Evolutionary conservation across 2,113 vertebrate genomes (phyloP), one percentile per base, ranked within the genome.

Genomic region (Apodemus speciosus): DNA sequence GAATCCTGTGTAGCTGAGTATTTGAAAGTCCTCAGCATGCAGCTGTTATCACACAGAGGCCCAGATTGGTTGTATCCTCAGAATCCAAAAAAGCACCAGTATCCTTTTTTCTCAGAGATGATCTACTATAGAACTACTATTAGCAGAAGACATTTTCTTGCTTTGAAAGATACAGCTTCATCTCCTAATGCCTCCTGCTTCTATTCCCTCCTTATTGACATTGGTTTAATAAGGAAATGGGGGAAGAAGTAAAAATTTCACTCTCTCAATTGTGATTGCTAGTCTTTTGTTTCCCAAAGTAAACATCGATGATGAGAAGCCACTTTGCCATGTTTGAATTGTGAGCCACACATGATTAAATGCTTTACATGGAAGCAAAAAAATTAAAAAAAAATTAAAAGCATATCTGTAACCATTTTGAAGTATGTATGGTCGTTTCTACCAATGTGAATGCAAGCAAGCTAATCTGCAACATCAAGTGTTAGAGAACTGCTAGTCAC

Each of bases 41-140:
- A 89, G 96, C 96, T 98, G 96, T 95, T 97, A 94, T 96, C 92
- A 96, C 96, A 95, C 53, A 96, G 91, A 97, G 95, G 85, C 92
- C 92, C 96, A 96, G 94, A 97, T 97, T 97, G 96, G 97, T 85
- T 88, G 85, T 87, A 95, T 95, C 93, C 95, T 95, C 77, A 30
- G 20, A 88, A 97, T 97, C 94, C 96, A 93, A 97, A 96, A 95
- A 92, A 95, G 84, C 76, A 83, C 81, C 86, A 96, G 69, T 60
- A 90, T 89, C 46, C 93, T 89, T 95, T 95, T 95, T 89, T 23
- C 89, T 95, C 68, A 93, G 88, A 93, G 89, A 96, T 91, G 38
- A 85, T 86, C 89, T 96, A 92, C 87, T 93, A 79, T 30, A 68
- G 46, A 96, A 94, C 73, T 92, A 75, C 79, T 91, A 64, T 93